Percentiles rank a stretch among this genome's conserved stretches.
Evolutionary conservation across 2,113 vertebrate species (phyloP).

Genomic region (Muntiacus muntjak): DNA sequence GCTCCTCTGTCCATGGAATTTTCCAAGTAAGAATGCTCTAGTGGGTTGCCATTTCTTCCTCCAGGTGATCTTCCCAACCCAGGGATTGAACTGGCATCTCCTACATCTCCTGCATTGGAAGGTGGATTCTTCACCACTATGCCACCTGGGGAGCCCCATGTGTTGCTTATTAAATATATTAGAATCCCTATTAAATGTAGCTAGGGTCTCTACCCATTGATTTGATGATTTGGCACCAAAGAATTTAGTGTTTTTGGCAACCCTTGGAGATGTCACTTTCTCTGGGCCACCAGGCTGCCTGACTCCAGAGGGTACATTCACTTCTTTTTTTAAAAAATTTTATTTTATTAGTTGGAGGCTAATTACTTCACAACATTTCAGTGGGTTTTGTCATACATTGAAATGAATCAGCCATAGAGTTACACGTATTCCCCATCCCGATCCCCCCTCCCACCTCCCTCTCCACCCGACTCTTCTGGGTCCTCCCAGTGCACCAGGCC

Average conservation of each 20-base stretch:
- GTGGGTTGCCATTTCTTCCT: background rate
- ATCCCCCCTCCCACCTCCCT: no score
- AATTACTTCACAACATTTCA: no score
- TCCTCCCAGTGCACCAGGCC: no score
- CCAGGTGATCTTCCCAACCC: background rate
- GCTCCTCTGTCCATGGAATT: background rate
- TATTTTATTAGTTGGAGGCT: no score
- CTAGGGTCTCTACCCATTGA: background rate
- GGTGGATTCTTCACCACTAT: background rate
- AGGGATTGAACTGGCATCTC: rapidly evolving
- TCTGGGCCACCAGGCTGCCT: background rate
- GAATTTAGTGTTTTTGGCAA: background rate
- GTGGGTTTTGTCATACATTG: no score
- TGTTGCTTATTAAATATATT: background rate
- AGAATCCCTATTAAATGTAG: background rate
- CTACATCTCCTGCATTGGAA: background rate
- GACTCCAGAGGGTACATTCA: background rate
- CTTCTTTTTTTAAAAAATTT: no score
- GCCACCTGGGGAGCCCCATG: background rate
- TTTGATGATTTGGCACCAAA: background rate
- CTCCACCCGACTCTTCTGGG: no score
- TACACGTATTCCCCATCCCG: no score
- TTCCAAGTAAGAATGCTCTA: background rate
- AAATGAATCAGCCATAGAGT: no score
- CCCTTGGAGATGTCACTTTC: background rate